phyloP scores from a whole-genome alignment of 1,140 invertebrate genomes.

The Orchesella cincta region DNA sequence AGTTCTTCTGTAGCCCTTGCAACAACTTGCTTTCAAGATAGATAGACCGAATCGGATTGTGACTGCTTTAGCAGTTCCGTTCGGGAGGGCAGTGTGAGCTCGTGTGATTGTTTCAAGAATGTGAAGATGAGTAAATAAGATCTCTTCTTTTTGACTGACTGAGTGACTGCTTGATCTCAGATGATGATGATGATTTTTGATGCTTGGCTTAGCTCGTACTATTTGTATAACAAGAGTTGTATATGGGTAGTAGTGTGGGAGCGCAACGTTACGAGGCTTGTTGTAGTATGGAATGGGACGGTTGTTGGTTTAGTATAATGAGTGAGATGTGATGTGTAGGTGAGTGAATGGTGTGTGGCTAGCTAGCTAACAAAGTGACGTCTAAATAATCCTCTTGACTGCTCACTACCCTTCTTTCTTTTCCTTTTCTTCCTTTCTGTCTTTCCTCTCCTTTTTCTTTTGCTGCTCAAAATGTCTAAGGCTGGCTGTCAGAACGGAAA shows the following conservation, averaged over 20 bases:
- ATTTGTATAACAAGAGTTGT: conserved; percentile 17
- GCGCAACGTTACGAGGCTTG: not conserved
- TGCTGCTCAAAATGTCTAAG: not conserved
- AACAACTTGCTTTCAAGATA: not conserved
- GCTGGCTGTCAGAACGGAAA: conserved; percentile 12
- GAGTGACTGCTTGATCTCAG: conserved; percentile 25
- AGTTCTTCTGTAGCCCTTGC: not conserved
- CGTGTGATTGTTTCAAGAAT: conserved; percentile 29
- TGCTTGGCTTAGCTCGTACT: conserved; percentile 22
- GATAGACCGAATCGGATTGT: not conserved
- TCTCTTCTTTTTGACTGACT: conserved; percentile 28
- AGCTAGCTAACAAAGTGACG: conserved; percentile 36
- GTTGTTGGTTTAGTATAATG: conserved; percentile 33
- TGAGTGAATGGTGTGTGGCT: conserved; percentile 31
- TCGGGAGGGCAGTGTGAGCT: conserved; percentile 4
- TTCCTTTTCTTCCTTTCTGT: not conserved
- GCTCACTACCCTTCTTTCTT: conserved; percentile 10
- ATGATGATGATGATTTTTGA: conserved; percentile 7
- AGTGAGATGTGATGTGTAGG: conserved; percentile 42
- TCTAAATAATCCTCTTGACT: conserved; percentile 42
- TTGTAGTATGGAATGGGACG: conserved; percentile 17
- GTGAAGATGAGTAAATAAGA: conserved; percentile 27
- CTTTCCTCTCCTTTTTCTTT: conserved; percentile 18
- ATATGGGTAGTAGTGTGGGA: not conserved
- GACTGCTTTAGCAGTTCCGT: not conserved